Percentiles rank a stretch among this genome's conserved stretches.
phyloP scores from a whole-genome alignment of 2,113 vertebrate genomes.

The Lamprologus tigripictilis region DNA sequence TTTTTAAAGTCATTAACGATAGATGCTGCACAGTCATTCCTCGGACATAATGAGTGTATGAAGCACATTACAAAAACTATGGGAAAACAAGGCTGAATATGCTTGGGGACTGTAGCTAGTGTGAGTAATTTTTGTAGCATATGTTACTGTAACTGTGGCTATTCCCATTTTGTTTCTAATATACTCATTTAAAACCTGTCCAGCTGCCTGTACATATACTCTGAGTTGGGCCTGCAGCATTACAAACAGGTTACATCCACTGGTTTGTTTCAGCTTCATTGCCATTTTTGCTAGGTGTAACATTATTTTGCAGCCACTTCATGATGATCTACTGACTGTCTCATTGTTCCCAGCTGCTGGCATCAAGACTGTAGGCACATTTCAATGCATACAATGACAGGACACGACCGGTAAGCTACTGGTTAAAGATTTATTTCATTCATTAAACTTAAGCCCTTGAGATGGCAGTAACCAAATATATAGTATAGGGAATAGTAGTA shows the following conservation, averaged over 20 bases:
- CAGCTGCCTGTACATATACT: background rate
- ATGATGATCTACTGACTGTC: background rate
- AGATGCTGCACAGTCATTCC: background rate
- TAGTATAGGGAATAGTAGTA: background rate
- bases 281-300: background rate
- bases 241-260: background rate
- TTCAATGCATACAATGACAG: background rate
- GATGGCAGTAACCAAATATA: background rate
- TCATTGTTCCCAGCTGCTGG: background rate
- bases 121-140: background rate
- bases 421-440: background rate
- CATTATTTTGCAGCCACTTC: background rate
- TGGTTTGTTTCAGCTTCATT: background rate
- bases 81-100: background rate
- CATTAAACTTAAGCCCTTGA: background rate
- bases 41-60: background rate
- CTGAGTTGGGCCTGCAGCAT: background rate
- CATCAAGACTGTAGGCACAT: background rate
- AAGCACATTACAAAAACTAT: background rate
- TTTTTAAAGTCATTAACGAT: background rate
- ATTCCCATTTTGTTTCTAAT: background rate
- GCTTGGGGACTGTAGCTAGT: background rate
- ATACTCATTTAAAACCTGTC: background rate
- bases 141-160: background rate
- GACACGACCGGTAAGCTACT: rapidly evolving